Conservation (phyloP, 2,113 vertebrate species). For the Crotalus helleri region DNA sequence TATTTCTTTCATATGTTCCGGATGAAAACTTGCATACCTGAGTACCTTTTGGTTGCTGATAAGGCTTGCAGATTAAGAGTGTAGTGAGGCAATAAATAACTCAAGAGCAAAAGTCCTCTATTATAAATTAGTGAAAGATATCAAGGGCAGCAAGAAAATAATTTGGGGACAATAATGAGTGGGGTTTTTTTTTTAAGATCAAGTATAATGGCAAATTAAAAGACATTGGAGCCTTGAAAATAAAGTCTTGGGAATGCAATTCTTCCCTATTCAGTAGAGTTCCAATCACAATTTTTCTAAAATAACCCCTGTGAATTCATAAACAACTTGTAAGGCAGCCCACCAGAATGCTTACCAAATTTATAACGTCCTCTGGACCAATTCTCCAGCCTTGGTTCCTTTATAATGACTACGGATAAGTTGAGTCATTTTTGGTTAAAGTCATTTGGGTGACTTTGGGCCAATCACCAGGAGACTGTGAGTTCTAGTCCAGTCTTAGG, state of each 20-base stretch:
- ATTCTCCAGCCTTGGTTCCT: neutral
- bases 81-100: slow-evolving; percentile 12
- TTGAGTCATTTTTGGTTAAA: neutral
- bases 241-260: neutral
- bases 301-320: neutral
- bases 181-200: neutral
- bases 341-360: neutral
- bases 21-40: neutral
- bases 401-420: neutral
- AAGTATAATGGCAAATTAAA: neutral
- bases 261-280: neutral
- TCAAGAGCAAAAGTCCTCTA: neutral
- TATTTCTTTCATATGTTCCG: neutral
- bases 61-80: neutral
- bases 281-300: neutral
- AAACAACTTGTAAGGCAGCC: neutral
- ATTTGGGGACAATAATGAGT: neutral
- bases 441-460: neutral
- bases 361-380: neutral
- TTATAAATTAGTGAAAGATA: neutral
- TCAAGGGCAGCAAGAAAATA: neutral
- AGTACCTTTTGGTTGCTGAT: neutral
- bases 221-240: neutral
- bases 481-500: no score
- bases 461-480: no score